phyloP scores from a whole-genome alignment of 2,797 vertebrate genomes.

The Dicrostonyx torquatus region DNA sequence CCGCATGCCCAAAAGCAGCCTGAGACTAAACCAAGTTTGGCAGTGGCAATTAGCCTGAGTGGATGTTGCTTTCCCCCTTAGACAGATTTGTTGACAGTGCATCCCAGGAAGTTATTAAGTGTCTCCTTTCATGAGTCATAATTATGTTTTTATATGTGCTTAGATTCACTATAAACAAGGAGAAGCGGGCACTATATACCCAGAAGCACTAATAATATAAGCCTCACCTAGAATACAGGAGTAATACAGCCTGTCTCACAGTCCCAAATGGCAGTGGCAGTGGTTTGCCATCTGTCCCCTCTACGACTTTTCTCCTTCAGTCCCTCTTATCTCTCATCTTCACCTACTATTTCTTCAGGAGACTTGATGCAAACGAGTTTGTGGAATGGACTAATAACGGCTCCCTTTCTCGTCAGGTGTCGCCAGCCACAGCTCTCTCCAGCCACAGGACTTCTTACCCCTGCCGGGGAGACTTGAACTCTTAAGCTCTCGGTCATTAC shows the following conservation, averaged over 20 bases:
- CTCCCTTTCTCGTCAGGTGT: constrained; percentile 66
- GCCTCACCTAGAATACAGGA: constrained; percentile 55
- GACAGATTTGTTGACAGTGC: constrained; percentile 57
- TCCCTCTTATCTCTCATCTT: constrained; percentile 60
- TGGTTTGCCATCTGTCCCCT: constrained; percentile 46
- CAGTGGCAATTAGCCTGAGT: constrained; percentile 30
- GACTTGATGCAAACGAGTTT: constrained; percentile 54
- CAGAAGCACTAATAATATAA: constrained; percentile 68
- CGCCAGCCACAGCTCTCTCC: constrained; percentile 10
- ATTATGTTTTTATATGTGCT: constrained; percentile 61
- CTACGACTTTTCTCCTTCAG: constrained; percentile 60
- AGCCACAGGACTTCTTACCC: constrained; percentile 42
- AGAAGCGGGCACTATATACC: constrained; percentile 66
- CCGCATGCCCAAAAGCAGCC: constrained; percentile 60
- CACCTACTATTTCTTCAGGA: constrained; percentile 39
- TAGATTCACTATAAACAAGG: constrained; percentile 62
- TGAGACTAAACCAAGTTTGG: constrained; percentile 44
- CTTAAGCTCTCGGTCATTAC: constrained; percentile 76
- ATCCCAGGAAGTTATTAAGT: constrained; percentile 58
- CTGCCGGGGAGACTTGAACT: constrained; percentile 61
- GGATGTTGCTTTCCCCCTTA: constrained; percentile 25
- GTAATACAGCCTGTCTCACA: constrained; percentile 32
- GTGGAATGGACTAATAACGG: constrained; percentile 65
- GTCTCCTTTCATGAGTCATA: constrained; percentile 22
- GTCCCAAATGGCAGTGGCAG: constrained; percentile 51